Conservation (phyloP, 1,140 invertebrate genomes). For the Bombus affinis region DNA sequence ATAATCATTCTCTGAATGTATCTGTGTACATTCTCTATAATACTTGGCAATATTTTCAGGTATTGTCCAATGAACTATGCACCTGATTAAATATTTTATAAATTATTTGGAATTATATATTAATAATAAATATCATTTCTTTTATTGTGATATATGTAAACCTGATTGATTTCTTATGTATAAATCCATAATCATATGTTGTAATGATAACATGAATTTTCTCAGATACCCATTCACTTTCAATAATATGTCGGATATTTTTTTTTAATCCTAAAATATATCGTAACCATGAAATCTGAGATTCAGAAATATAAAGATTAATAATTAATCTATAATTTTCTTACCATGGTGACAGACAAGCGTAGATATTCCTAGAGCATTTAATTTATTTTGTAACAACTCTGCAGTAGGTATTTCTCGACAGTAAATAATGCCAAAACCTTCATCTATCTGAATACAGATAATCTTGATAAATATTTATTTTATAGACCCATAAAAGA, state of each 20-base stretch:
- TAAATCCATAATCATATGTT: slow-evolving; percentile 33
- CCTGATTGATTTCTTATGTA: slow-evolving; percentile 16
- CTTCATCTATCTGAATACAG: background rate
- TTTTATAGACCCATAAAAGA: background rate
- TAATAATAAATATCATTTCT: no score
- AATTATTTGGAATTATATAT: background rate
- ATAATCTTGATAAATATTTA: slow-evolving; percentile 4
- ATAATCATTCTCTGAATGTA: background rate
- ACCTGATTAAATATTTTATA: slow-evolving; percentile 12
- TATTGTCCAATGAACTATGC: slow-evolving; percentile 21
- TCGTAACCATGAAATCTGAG: background rate
- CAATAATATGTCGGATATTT: background rate
- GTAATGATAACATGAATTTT: slow-evolving; percentile 11
- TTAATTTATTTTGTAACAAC: background rate
- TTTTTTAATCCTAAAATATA: slow-evolving; percentile 8
- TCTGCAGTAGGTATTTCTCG: background rate
- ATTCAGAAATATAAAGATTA: background rate
- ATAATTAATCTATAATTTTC: background rate
- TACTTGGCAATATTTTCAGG: slow-evolving; percentile 13
- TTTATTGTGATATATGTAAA: background rate
- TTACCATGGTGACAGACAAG: slow-evolving; percentile 17
- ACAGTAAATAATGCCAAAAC: slow-evolving; percentile 24
- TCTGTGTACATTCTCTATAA: slow-evolving; percentile 8
- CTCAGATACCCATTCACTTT: slow-evolving; percentile 14
- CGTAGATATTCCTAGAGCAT: background rate